Base-by-base conservation (phyloP, 2,888 invertebrate genomes). In the Pyrocoelia pectoralis region DNA sequence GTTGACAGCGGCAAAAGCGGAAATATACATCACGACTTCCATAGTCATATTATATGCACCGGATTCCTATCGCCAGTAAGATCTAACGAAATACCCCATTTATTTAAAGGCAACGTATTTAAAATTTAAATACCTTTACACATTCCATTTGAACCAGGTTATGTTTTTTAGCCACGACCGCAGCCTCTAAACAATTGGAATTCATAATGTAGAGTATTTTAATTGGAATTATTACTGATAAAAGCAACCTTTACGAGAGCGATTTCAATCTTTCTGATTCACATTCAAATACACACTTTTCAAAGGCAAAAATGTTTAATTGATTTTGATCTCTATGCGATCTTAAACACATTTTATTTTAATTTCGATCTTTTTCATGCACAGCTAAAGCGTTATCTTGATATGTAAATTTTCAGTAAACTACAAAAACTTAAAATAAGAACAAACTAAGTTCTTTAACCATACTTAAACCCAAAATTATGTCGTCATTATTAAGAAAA, bases 71-170 rank as follows among this genome's bases (percentile, higher is more conserved):
- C 69, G 52, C 41, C 57, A 67, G 61, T 57, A 57, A 66, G 60
- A 71, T 71, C 69, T 69, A 67, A 67, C 66, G 67, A 71, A 71
- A 71, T 71, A 71, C 63, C 66, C 62, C 68, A 71, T 69, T 69
- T 69, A 68, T 71, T 67, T 62, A 65, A 60, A 62, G 50, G 61
- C 63, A 53, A 57, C 60, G 64, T 61, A 68, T 69, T 68, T 66
- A 67, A 69, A 70, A 65, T 70, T 70, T 67, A 70, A 69, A 70
- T 70, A 68, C 61, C 63, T 67, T 66, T 60, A 65, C 59, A 63
- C 68, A 68, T 70, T 68, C 69, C 67, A 57, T 52, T 66, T 60
- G 51, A 40, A 49, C 51, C 17, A 41, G 55, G 54, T 43, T 61
- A 57, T 52, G 52, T 56, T 59, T 59, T 60, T 51, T 52, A 59